Evolutionary conservation across 2,797 vertebrate genomes (phyloP).

Genomic region (Phoeniculus purpureus): DNA sequence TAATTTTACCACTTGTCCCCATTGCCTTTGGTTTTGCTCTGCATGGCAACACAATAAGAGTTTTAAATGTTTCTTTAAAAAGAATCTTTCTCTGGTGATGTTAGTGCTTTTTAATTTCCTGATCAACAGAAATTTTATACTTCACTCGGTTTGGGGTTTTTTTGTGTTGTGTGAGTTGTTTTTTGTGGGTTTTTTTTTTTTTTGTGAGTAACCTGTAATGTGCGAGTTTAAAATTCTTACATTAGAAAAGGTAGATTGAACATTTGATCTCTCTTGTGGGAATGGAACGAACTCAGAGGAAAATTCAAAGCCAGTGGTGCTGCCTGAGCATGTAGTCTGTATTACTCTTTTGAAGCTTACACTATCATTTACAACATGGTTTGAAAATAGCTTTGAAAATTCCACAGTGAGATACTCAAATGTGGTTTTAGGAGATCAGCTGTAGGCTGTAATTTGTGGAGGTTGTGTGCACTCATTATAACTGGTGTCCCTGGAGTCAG

Average conservation of each 20-base stretch:
- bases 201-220: background rate
- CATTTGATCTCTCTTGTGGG: background rate
- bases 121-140: background rate
- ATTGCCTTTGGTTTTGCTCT: background rate
- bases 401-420: background rate
- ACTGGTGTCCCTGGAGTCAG: background rate
- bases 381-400: background rate
- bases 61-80: background rate
- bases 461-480: background rate
- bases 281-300: background rate
- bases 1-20: background rate
- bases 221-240: background rate
- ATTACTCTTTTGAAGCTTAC: background rate
- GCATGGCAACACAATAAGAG: background rate
- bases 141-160: background rate
- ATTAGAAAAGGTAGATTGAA: background rate
- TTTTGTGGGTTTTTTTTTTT: background rate
- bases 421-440: background rate
- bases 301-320: background rate
- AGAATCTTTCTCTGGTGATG: background rate
- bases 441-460: background rate
- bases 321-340: background rate
- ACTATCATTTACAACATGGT: accelerated
- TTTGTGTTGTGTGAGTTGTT: background rate
- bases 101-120: background rate